Base-by-base conservation (phyloP, 1,140 invertebrate species). In the Bradysia coprophila region DNA sequence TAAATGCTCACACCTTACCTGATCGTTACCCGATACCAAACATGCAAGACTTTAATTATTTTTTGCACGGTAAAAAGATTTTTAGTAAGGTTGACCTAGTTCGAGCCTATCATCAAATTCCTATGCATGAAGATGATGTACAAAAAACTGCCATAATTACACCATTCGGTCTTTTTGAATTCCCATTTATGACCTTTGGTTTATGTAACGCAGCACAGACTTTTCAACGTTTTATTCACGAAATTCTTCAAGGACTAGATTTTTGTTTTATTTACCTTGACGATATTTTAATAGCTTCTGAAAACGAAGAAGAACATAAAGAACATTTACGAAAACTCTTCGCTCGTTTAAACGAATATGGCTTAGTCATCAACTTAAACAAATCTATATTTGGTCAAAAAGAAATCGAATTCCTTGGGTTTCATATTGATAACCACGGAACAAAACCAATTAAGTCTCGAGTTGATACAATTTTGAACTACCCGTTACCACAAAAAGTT, bases 171-270 rank as follows among this genome's bases (percentile, higher is more conserved):
- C 48, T 63, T 1, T 64, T 53, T 34, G 56, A 62, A 43, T 64
- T 57, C 45, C 11, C 45, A 2, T 36, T 45, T 8, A 57, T 67
- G 52, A 45, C 46, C 11, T 67, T 69, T 43, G 65, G 67, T 63
- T 9, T n/a, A n/a, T n/a, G n/a, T n/a, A n/a, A n/a, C n/a, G n/a
- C n/a, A n/a, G 56, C 55, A 4, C 56, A 64, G 21, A 63, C 59
- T 2, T 73, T 71, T 46, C 63, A 70, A 49, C 43, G 68, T 10
- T 57, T 63, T 20, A 69, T 71, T 42, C 52, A 66, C 46, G 23
- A 54, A n/a, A 51, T 67, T 2, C 48, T 67, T 2, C 4, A 48
- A 33, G 62, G 50, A 10, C 45, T 59, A 8, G 48, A 52, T 24
- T 67, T 60, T 42, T 21, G 16, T 19, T 51, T 56, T 34, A 46